Conservation (phyloP, 2,888 invertebrate species). For the Noctua pronuba region DNA sequence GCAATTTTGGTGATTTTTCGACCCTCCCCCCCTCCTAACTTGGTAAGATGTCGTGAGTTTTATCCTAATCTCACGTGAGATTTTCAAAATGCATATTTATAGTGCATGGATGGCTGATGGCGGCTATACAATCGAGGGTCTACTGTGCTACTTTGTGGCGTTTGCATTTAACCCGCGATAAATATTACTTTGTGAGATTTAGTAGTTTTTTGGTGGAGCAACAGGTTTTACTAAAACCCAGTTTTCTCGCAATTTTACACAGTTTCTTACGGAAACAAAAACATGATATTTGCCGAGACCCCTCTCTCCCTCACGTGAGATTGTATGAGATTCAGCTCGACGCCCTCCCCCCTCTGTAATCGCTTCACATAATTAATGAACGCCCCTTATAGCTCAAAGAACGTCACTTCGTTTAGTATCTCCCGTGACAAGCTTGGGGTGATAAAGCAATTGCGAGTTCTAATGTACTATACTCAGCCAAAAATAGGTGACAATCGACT, state of each 20-base stretch:
- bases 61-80: background rate
- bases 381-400: background rate
- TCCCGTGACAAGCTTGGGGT: background rate
- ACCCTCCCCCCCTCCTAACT: no score
- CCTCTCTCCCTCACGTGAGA: background rate
- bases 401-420: background rate
- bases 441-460: background rate
- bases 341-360: no score
- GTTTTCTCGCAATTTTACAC: background rate
- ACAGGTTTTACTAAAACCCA: background rate
- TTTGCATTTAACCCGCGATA: no score
- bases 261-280: background rate
- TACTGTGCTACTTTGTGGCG: no score
- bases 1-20: background rate
- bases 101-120: background rate
- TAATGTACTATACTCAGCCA: background rate
- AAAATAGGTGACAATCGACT: background rate
- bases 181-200: no score
- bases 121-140: background rate
- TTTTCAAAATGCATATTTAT: background rate
- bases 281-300: background rate
- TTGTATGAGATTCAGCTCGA: background rate
- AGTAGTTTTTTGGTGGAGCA: no score
- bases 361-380: background rate
- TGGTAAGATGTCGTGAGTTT: background rate